Evolutionary conservation across 2,797 vertebrate species (phyloP).

Genomic region (Danio aesculapii): DNA sequence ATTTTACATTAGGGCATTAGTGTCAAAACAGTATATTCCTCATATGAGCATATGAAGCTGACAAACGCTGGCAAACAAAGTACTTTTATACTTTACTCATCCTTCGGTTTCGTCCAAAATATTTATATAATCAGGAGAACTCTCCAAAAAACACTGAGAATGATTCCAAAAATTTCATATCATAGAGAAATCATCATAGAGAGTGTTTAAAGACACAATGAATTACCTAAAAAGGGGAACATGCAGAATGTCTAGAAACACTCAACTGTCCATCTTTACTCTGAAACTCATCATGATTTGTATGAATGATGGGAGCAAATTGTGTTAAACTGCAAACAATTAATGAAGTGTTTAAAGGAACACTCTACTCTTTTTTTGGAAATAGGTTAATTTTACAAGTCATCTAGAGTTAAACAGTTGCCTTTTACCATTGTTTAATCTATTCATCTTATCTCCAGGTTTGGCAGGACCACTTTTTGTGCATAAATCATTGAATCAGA

Average conservation of each 20-base stretch:
- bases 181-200: not conserved
- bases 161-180: slow-evolving; percentile 14
- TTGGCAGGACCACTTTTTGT: too few species aligned
- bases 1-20: not conserved
- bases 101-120: not conserved
- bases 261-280: not conserved
- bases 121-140: slow-evolving; percentile 22
- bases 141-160: not conserved
- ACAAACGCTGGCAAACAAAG: slow-evolving; percentile 21
- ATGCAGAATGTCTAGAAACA: not conserved
- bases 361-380: too few species aligned
- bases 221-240: not conserved
- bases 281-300: too few species aligned
- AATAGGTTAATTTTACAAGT: too few species aligned
- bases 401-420: too few species aligned
- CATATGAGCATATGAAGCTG: not conserved
- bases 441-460: too few species aligned
- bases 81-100: not conserved
- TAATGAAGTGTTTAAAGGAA: too few species aligned
- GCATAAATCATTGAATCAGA: too few species aligned
- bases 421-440: too few species aligned
- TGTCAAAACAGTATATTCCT: slow-evolving; percentile 13
- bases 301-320: too few species aligned
- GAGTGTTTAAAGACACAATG: not conserved
- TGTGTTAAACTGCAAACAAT: too few species aligned